Evolutionary conservation across 2,797 vertebrate species (phyloP), one percentile per base, ranked within the genome.

Genomic region (Poeciliopsis infans): DNA sequence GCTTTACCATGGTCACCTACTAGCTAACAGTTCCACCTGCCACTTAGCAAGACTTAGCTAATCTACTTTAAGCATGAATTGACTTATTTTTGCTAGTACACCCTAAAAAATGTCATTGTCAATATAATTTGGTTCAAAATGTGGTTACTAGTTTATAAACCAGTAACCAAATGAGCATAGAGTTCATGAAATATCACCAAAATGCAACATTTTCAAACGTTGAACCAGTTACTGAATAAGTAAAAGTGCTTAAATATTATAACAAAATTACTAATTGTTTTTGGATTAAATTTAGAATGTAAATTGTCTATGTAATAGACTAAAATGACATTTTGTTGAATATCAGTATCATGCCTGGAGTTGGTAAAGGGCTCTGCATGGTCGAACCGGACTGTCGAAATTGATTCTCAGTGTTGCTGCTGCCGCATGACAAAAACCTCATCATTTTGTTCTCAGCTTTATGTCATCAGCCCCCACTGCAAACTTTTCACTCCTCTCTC

Each of bases 141-240:
- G 41, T 69, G 23, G 11, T 43, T 41, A 13, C 23, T 43, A 28
- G 45, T 51, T 23, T 23, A 51, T 51, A 7, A 23, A 10, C 20
- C 10, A 25, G 49, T 5, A 28, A 70, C 41, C 28, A 59, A 43
- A 33, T 25, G 4, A 0, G 23, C n/a, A 46, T 11, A 15, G 12
- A 46, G 23, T 45, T 46, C 13, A n/a, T 46, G 25, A 70, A 15
- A 45, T 46, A 1, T 13, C 25, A 43, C 7, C 12, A 28, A 70
- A 15, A 28, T n/a, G 33, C 61, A 70, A n/a, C 25, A n/a, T 70
- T 70, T 70, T 70, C 45, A 70, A 70, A 69, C 15, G 23, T 45
- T 15, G 1, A 25, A 41, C 36, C 31, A 45, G 25, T n/a, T 70
- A 45, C 5, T 28, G 1, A 18, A 70, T 28, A 68, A 25, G 39